Base-by-base conservation (phyloP, 2,113 vertebrate species). In the Malurus melanocephalus region DNA sequence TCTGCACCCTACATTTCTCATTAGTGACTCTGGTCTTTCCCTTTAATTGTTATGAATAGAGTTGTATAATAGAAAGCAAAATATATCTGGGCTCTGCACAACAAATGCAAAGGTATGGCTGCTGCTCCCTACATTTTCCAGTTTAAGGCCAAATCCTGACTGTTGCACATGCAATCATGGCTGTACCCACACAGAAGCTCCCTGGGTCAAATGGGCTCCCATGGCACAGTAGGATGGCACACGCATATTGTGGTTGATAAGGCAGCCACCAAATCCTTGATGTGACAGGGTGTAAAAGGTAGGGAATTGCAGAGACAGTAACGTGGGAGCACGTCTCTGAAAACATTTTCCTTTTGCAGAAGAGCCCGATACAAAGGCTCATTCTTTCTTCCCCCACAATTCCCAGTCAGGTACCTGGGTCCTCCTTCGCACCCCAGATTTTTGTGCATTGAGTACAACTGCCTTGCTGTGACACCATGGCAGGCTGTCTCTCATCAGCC, bases 401-500 rank as follows among this genome's bases (percentile, higher is more conserved):
- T 83, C 32, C 27, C 13, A 23, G 8, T 35, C 59, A 53, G 40
- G n/a, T 32, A 80, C 43, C 40, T 60, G 35, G 26, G 57, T 79
- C 74, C 57, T 69, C 38, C 73, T 71, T 30, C 57, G 85, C 78
- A 85, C 94, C 96, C 88, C 76, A 74, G 60, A 52, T 88, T 91
- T 67, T 69, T 85, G 73, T 60, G 16, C 32, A 6, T 30, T 0
- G 32, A 87, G 86, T 65, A 53, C 55, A 28, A 56, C 48, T 48
- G 91, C 82, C 69, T 87, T 24, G 67, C 79, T 73, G 87, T 71
- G 78, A 69, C 86, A 80, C 73, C 9, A 1, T 9, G 30, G 92
- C 93, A 89, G 85, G 92, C 95, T 79, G 93, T 76, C 91, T 96
- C 75, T 93, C 96, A 94, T 94, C 95, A 95, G 80, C 73, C 80